Percentiles rank a stretch among this genome's conserved stretches.
Conservation (phyloP, 1,140 invertebrate species). For the Bombus turneri region DNA sequence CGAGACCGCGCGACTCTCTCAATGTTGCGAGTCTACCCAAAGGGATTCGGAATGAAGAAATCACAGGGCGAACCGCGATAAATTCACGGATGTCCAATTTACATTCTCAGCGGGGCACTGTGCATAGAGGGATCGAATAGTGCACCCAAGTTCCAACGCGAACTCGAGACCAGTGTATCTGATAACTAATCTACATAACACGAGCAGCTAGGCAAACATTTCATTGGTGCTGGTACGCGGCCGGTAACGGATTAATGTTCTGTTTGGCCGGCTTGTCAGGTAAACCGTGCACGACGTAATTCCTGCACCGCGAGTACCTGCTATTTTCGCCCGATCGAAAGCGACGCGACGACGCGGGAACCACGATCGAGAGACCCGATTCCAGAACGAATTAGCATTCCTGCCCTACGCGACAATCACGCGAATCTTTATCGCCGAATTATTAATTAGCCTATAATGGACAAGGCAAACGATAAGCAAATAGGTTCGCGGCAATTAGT, state of each 20-base stretch:
- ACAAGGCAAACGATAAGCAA: background rate
- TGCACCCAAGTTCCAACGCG: background rate
- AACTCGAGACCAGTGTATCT: constrained; percentile 8
- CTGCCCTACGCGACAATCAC: background rate
- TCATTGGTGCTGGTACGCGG: background rate
- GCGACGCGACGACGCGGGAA: background rate
- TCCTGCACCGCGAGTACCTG: background rate
- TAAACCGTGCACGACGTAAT: constrained; percentile 20
- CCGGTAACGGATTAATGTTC: constrained; percentile 37
- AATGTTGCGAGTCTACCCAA: too few relatives aligned
- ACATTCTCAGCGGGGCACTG: constrained; percentile 13
- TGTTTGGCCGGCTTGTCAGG: background rate
- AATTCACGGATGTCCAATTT: constrained; percentile 38
- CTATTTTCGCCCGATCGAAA: background rate
- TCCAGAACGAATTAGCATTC: background rate
- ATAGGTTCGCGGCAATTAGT: too few relatives aligned
- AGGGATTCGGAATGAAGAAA: constrained; percentile 13
- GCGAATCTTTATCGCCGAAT: background rate
- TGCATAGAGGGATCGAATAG: background rate
- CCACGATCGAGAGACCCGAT: too few relatives aligned
- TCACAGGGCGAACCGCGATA: background rate
- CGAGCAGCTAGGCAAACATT: constrained; percentile 34
- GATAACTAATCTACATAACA: constrained; percentile 47
- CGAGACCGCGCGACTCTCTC: background rate
- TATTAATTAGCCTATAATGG: constrained; percentile 6